Base-by-base conservation (phyloP, 2,888 invertebrate genomes). In the Melanostoma scalare region DNA sequence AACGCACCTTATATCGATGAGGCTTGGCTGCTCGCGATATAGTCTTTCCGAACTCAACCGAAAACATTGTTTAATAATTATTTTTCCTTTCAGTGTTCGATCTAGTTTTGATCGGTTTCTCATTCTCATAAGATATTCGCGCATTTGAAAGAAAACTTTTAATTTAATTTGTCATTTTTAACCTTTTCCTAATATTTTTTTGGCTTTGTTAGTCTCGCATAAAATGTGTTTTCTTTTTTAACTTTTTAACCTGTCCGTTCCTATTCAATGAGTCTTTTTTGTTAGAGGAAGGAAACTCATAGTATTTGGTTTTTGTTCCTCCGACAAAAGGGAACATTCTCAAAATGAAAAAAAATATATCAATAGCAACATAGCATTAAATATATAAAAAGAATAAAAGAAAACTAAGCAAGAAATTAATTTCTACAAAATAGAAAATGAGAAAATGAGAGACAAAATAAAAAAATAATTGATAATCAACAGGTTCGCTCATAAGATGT, bases 311-410 rank as follows among this genome's bases (percentile, higher is more conserved):
- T 50, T 46, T 58, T 53, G n/a, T 40, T 35, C 61, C 36, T 40
- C 10, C 35, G 3, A 53, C 58, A n/a, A 40, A 72, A 65, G 50
- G 8, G 42, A 56, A 10, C 33, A 56, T 50, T 56, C 48, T 67
- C 38, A 52, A 74, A 42, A 44, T 56, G 9, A 76, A 76, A n/a
- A 20, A 20, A 20, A 20, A 20, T n/a, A 20, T 69, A 48, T 80
- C 79, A 75, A 80, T 80, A 75, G 68, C 52, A 79, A 67, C 40
- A 68, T 73, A 78, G 65, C 65, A 52, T 53, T 53, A 61, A 46
- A 61, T 33, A 40, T n/a, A 35, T 52, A 31, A 58, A 58, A 9
- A 58, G 40, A 58, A 55, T 42, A 61, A 55, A 68, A 55, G 46
- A 6, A 60, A 56, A 46, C 35, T 53, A 68, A 68, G 69, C 68